Percentiles rank a stretch among this genome's conserved stretches.
phyloP scores from a whole-genome alignment of 2,888 invertebrate genomes.

The Clitarchus hookeri region DNA sequence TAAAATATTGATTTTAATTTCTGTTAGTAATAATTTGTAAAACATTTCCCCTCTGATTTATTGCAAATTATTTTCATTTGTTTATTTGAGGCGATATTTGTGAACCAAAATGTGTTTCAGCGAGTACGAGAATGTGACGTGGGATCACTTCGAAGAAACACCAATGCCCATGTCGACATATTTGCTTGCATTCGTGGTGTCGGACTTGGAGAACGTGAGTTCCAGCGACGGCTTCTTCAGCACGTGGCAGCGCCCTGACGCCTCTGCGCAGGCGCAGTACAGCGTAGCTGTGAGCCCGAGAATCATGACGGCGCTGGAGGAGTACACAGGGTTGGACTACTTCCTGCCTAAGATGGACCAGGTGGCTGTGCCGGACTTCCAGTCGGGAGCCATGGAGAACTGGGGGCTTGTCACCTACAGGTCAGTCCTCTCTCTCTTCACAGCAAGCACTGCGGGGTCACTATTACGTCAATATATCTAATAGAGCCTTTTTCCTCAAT shows the following conservation, averaged over 20 bases:
- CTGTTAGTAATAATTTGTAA: too few species aligned
- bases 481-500: too few species aligned
- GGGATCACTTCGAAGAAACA: conserved; percentile 22
- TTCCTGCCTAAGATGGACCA: conserved; percentile 24
- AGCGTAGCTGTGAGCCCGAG: background rate
- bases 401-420: conserved; percentile 22
- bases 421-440: background rate
- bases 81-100: too few species aligned
- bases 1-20: too few species aligned
- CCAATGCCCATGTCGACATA: conserved; percentile 23
- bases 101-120: background rate
- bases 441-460: too few species aligned
- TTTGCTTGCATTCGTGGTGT: conserved; percentile 7
- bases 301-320: background rate
- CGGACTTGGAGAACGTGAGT: background rate
- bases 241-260: conserved; percentile 17
- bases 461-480: too few species aligned
- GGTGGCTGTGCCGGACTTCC: conserved; percentile 15
- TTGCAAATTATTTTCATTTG: too few species aligned
- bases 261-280: conserved; percentile 5
- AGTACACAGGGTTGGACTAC: conserved; percentile 1
- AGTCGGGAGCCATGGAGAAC: conserved; percentile 19
- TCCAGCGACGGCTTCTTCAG: conserved; percentile 19
- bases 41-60: too few species aligned
- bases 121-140: conserved; percentile 11